Conservation (phyloP, 2,888 invertebrate species). For the Psylliodes chrysocephalus region DNA sequence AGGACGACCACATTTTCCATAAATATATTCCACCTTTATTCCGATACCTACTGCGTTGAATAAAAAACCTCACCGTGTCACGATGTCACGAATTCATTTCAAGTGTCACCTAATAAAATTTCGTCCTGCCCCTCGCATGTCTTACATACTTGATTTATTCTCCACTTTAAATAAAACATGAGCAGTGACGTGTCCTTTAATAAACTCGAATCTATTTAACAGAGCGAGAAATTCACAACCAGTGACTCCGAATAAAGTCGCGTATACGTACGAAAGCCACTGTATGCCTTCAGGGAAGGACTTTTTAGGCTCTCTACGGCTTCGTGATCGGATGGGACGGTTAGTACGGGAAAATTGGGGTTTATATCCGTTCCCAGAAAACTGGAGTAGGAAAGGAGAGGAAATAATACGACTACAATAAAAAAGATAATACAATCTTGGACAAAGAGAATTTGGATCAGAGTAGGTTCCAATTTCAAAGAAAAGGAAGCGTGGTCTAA, state of each 20-base stretch:
- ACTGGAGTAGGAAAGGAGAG: too few relatives aligned
- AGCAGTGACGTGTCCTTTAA: slow-evolving; percentile 53
- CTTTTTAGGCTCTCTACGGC: slow-evolving; percentile 49
- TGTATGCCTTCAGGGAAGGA: slow-evolving; percentile 19
- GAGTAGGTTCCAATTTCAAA: too few relatives aligned
- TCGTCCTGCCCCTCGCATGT: slow-evolving; percentile 17
- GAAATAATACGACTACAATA: too few relatives aligned
- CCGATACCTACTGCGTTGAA: background rate
- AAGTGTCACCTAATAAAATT: slow-evolving; percentile 15
- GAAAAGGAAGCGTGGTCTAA: too few relatives aligned
- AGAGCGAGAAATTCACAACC: slow-evolving; percentile 53
- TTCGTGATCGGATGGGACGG: slow-evolving; percentile 45
- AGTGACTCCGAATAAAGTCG: slow-evolving; percentile 51
- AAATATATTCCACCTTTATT: background rate
- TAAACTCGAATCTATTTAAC: slow-evolving; percentile 49
- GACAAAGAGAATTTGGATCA: too few relatives aligned
- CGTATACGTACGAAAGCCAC: slow-evolving; percentile 29
- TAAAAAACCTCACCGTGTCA: background rate
- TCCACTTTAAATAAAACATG: slow-evolving; percentile 52
- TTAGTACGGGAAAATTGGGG: background rate
- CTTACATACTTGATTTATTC: slow-evolving; percentile 32
- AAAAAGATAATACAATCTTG: too few relatives aligned
- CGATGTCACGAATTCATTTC: slow-evolving; percentile 10
- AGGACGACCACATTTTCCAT: too few relatives aligned
- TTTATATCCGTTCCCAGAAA: background rate